phyloP scores from a whole-genome alignment of 2,888 invertebrate species.

The Dermolepida albohirtum region DNA sequence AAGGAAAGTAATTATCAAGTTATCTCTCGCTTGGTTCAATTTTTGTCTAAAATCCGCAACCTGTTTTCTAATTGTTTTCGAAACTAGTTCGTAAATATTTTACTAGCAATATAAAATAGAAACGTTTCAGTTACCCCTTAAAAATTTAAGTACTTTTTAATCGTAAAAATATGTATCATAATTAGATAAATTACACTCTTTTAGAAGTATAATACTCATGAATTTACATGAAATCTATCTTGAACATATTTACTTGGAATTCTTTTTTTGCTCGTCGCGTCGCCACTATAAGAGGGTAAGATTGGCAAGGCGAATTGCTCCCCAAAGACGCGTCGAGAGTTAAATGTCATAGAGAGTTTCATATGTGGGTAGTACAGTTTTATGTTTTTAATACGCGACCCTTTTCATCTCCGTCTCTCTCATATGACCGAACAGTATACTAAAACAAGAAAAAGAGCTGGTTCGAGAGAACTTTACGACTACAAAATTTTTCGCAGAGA shows the following conservation, averaged over 20 bases:
- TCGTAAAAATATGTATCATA: no score
- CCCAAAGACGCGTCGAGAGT: constrained; percentile 62
- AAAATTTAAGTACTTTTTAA: no score
- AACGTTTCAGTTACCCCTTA: no score
- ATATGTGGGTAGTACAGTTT: constrained; percentile 53
- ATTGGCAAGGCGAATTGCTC: constrained; percentile 63
- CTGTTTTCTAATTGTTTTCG: no score
- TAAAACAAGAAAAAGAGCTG: constrained; percentile 15
- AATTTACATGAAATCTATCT: constrained; percentile 16
- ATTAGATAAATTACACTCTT: constrained; percentile 6
- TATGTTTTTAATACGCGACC: constrained; percentile 42
- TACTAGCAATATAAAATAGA: no score
- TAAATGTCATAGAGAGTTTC: constrained; percentile 62
- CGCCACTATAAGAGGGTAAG: constrained; percentile 54
- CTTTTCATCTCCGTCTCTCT: constrained; percentile 23
- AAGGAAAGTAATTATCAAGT: no score
- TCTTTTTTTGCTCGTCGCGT: constrained; percentile 36
- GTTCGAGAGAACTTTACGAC: constrained; percentile 37
- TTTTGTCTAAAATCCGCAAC: no score
- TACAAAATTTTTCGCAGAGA: constrained; percentile 38
- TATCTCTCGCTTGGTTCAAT: no score
- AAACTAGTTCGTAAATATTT: no score
- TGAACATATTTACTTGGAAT: constrained; percentile 22
- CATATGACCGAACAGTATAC: not conserved
- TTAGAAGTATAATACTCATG: not conserved